Base-by-base conservation (phyloP, 2,888 invertebrate species). In the Bedellia somnulentella region DNA sequence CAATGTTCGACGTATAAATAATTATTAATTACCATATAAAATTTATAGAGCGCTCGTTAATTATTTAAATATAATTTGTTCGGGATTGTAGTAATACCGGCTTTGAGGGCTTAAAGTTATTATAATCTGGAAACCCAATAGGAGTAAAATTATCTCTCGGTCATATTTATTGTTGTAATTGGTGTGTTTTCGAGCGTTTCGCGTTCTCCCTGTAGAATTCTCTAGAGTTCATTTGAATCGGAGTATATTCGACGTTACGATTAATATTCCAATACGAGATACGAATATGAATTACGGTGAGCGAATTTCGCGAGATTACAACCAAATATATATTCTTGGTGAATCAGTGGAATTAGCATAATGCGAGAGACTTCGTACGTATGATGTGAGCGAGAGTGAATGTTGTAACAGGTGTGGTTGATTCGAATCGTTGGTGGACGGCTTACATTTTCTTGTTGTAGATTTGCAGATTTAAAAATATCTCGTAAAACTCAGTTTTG, bases 211-310 rank as follows among this genome's bases (percentile, higher is more conserved):
- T n/a, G n/a, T n/a, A n/a, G n/a, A n/a, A n/a, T n/a, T n/a, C n/a
- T n/a, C n/a, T n/a, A n/a, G n/a, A n/a, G n/a, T n/a, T n/a, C n/a
- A 49, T 48, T 46, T 47, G 54, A 57, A 55, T 57, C 55, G 57
- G 47, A 48, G 52, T 44, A 50, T 49, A 57, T 57, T 52, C 49
- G 43, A 49, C 47, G 51, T 53, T 49, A 54, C 55, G 44, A 46
- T 52, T 57, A 62, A 67, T 64, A 64, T 60, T 59, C 56, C 50
- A 52, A 52, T 57, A 63, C 67, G 62, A 53, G 62, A 59, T 55
- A 56, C 45, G 67, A 67, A 68, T 70, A 68, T 63, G 66, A 70
- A 70, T 66, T 56, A 62, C 52, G 55, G 51, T 53, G 9, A 3
- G 2, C 8, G n/a, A 21, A 21, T 21, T 21, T 10, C n/a, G 21